Percentiles rank a stretch among this genome's conserved stretches.
phyloP scores from a whole-genome alignment of 2,888 invertebrate genomes.

The Tetragonisca angustula region DNA sequence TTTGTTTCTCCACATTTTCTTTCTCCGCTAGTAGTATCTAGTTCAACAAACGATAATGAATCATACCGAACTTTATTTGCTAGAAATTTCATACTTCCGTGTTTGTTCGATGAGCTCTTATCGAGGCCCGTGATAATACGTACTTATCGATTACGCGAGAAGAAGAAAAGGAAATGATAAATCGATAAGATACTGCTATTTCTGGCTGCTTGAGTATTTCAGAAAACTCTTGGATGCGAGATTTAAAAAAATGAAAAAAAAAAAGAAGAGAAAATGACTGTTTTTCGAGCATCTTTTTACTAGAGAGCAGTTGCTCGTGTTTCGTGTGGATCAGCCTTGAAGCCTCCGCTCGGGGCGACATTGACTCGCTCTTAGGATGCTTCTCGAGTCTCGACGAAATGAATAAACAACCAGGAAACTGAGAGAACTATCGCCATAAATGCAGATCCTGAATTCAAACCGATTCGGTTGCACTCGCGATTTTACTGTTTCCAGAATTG shows the following conservation, averaged over 20 bases:
- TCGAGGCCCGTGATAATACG: not conserved
- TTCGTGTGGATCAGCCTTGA: slow-evolving; percentile 39
- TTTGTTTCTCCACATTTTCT: too few species aligned
- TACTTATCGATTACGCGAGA: not conserved
- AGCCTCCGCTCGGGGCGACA: slow-evolving; percentile 1
- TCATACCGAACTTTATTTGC: not conserved
- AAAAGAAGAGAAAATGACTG: slow-evolving; percentile 6
- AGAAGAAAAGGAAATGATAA: not conserved
- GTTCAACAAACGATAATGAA: not conserved
- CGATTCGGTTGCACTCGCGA: not conserved
- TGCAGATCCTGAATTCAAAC: not conserved
- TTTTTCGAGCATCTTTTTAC: slow-evolving; percentile 14
- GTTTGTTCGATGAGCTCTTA: not conserved
- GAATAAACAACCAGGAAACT: slow-evolving; percentile 10
- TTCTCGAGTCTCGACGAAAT: not conserved
- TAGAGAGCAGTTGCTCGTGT: not conserved
- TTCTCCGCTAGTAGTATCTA: not conserved
- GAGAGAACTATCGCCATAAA: not conserved
- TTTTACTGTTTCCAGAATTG: not conserved
- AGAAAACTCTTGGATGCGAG: not conserved
- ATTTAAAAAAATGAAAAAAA: not conserved
- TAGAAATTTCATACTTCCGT: not conserved
- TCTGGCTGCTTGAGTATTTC: not conserved
- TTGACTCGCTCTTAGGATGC: slow-evolving; percentile 46
- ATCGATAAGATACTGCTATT: not conserved